Conservation (phyloP, 2,888 invertebrate species). For the Leptodirus hochenwartii region DNA sequence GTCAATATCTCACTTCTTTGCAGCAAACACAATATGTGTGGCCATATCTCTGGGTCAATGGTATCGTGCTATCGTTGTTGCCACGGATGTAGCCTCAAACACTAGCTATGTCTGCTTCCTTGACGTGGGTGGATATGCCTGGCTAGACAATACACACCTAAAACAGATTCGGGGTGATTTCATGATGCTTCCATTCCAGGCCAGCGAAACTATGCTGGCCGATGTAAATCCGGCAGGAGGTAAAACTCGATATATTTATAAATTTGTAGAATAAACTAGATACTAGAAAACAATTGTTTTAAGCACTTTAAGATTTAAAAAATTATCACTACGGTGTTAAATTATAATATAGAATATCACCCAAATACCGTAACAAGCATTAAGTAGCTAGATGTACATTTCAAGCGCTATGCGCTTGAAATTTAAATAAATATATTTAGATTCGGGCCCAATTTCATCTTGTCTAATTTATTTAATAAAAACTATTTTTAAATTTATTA, state of each 20-base stretch:
- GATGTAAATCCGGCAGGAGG: slow-evolving; percentile 65
- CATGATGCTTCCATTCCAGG: slow-evolving; percentile 90
- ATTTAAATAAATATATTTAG: too few relatives aligned
- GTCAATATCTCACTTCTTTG: background rate
- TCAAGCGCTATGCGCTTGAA: too few relatives aligned
- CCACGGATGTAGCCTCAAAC: slow-evolving; percentile 45
- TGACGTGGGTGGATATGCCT: slow-evolving; percentile 88
- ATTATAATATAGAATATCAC: too few relatives aligned
- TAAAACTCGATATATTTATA: slow-evolving; percentile 24
- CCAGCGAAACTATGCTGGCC: slow-evolving; percentile 87
- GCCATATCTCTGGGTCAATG: slow-evolving; percentile 71
- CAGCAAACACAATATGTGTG: slow-evolving; percentile 75
- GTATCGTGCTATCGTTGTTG: slow-evolving; percentile 68
- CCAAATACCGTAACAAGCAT: too few relatives aligned
- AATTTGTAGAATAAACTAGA: slow-evolving; percentile 2
- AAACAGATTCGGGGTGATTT: slow-evolving; percentile 90
- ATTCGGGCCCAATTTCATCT: too few relatives aligned
- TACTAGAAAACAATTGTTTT: slow-evolving; percentile 1
- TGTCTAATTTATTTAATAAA: too few relatives aligned
- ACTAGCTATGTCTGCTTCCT: slow-evolving; percentile 73
- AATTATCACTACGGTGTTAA: too few relatives aligned
- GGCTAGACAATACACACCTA: slow-evolving; percentile 55
- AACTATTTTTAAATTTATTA: too few relatives aligned
- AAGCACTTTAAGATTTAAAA: slow-evolving; percentile 1
- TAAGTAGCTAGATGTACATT: too few relatives aligned